Base-by-base conservation (phyloP, 1,140 invertebrate species). In the Drosophila mauritiana region DNA sequence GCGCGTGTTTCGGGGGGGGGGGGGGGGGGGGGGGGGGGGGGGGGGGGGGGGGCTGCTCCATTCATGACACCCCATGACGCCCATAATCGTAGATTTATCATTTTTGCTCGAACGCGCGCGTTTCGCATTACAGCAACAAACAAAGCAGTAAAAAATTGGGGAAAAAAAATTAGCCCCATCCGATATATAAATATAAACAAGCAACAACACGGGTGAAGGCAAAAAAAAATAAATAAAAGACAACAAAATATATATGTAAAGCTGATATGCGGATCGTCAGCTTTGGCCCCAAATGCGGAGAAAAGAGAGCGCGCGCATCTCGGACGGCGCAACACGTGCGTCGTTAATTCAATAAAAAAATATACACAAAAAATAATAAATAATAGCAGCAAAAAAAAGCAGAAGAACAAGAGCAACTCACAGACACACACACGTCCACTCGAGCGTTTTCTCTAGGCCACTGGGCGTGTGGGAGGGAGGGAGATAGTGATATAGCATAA, bases 61-160 rank as follows among this genome's bases (percentile, higher is more conserved):
- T 69, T 81, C 59, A 65, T 86, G 78, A 81, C 81, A 82, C 82
- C 82, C 61, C 64, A 78, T 82, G 61, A 61, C 42, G 68, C 57
- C 63, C 77, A 85, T 84, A 85, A 85, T 86, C 67, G 73, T 81
- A 78, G 68, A 85, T 78, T 81, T 74, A 78, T 68, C 70, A 86
- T 81, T 86, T 67, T 68, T 54, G 48, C 45, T 70, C 51, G 57
- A 81, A 70, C 83, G 74, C 69, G 69, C 78, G 69, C 78, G 74
- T 75, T 70, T 31, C 65, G 74, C 61, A 85, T 75, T 80, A 80
- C 79, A 74, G 70, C 77, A 78, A 78, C 48, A 73, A 63, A 25
- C 39, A 48, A 40, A 54, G 43, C 46, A 40, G 51, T 20, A 73
- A 49, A 46, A 31, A 75, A 64, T 31, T 36, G 31, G n/a, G 31